A percentile compares a stretch with the other conserved stretches of the same genome.
phyloP scores from a whole-genome alignment of 2,113 vertebrate species.

The Rynchops niger region DNA sequence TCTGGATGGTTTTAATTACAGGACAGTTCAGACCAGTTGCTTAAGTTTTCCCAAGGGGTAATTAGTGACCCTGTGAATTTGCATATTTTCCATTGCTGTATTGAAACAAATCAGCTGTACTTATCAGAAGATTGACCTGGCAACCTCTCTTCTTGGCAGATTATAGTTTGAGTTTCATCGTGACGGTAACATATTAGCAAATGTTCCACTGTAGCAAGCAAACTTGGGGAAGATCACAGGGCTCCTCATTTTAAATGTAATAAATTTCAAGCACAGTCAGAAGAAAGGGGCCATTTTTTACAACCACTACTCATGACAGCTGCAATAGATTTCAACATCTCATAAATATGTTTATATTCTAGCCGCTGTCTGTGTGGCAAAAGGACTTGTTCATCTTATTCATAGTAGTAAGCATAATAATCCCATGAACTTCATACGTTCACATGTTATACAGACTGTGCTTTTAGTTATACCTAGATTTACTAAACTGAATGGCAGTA shows the following conservation, averaged over 20 bases:
- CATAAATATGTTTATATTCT: neutral
- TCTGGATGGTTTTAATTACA: conserved; percentile 58
- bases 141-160: neutral
- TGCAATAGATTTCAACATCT: neutral
- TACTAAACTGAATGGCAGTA: neutral
- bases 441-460: neutral
- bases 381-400: neutral
- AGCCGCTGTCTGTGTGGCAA: neutral
- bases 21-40: conserved; percentile 45
- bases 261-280: neutral
- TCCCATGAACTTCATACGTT: neutral
- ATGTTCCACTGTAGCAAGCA: neutral
- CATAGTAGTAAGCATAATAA: neutral
- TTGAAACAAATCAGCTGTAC: neutral
- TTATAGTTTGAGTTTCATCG: neutral
- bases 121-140: conserved; percentile 23
- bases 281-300: neutral
- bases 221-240: neutral
- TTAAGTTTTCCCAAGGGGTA: neutral
- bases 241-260: neutral
- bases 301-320: neutral
- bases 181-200: neutral
- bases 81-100: conserved; percentile 26
- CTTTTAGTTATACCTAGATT: neutral
- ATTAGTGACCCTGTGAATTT: neutral